Conservation (phyloP, 2,888 invertebrate genomes). For the Tetranychus truncatus region DNA sequence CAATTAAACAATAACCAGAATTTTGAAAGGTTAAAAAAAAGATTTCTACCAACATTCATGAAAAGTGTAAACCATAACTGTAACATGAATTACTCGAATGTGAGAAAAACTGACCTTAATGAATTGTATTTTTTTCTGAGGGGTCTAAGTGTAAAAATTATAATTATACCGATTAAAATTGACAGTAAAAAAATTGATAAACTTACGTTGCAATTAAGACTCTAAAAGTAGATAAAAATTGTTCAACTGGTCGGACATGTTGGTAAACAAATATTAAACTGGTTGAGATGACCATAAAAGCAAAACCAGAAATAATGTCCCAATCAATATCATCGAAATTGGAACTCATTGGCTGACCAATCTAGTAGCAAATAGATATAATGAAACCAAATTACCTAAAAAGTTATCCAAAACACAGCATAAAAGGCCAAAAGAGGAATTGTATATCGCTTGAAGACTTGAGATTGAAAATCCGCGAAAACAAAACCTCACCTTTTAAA, state of each 20-base stretch:
- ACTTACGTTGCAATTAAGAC: neutral
- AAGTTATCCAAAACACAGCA: neutral
- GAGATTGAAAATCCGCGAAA: too few species aligned
- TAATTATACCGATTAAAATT: too few species aligned
- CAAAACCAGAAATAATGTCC: neutral
- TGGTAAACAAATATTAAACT: neutral
- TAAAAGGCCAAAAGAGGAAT: neutral
- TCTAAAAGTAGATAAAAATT: neutral
- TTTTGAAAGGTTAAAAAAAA: too few species aligned
- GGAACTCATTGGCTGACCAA: neutral
- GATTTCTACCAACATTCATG: too few species aligned
- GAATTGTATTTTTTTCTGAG: too few species aligned
- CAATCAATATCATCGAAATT: neutral
- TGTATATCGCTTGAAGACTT: too few species aligned
- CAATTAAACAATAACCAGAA: too few species aligned
- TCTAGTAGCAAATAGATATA: neutral
- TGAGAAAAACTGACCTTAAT: too few species aligned
- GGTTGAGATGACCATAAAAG: neutral
- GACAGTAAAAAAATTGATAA: neutral
- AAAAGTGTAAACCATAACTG: too few species aligned
- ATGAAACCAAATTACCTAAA: neutral
- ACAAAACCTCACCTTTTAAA: neutral
- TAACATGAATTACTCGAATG: too few species aligned
- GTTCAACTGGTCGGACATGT: neutral
- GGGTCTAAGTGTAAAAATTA: too few species aligned